Percentiles rank a stretch among this genome's conserved stretches.
Conservation (phyloP, 2,113 vertebrate genomes). For the Campylorhamphus procurvoides region DNA sequence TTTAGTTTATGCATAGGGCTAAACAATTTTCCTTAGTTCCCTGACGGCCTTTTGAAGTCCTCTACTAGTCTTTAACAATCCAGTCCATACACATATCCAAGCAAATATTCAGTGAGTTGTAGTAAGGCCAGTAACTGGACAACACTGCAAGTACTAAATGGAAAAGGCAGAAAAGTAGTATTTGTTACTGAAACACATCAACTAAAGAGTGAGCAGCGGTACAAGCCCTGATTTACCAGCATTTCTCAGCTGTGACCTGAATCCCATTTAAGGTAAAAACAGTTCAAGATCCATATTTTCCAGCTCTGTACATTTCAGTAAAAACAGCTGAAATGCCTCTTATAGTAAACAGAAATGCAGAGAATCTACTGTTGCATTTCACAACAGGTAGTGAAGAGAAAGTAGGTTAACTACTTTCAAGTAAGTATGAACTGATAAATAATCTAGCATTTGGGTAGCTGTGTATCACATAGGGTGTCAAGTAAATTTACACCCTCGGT, state of each 20-base stretch:
- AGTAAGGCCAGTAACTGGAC: background rate
- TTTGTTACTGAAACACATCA: background rate
- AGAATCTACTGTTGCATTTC: background rate
- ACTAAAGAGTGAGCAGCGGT: background rate
- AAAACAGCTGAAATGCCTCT: background rate
- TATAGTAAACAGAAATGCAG: background rate
- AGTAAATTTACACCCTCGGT: background rate
- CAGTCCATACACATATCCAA: background rate
- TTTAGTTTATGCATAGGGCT: background rate
- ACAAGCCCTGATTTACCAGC: background rate
- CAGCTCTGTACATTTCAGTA: background rate
- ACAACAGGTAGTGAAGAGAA: background rate
- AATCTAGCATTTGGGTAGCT: background rate
- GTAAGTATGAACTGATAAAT: background rate
- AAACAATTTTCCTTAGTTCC: background rate
- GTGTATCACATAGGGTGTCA: background rate
- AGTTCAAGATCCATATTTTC: background rate
- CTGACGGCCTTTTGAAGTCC: background rate
- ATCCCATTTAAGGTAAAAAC: background rate
- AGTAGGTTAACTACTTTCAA: background rate
- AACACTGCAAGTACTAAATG: background rate
- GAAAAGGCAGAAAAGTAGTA: background rate
- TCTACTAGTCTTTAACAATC: background rate
- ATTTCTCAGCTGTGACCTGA: background rate
- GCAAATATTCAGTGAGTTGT: background rate